phyloP scores from a whole-genome alignment of 2,797 vertebrate species.

The Lepilemur septentrionalis region DNA sequence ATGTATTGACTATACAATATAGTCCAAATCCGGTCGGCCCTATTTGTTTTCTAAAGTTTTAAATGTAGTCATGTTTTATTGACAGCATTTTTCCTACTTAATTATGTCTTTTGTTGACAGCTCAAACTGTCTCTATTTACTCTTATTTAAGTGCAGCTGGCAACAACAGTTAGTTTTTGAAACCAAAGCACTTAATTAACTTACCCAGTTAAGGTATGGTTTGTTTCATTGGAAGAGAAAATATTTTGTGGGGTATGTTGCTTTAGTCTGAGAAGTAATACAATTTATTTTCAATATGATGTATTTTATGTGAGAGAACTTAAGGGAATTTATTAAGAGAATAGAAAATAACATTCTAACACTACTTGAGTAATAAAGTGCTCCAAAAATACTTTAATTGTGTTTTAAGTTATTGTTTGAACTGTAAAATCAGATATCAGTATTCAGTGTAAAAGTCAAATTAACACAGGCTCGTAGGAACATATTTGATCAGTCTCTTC shows the following conservation, averaged over 20 bases:
- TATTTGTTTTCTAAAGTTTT: constrained; percentile 61
- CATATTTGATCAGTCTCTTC: not conserved
- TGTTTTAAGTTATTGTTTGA: not conserved
- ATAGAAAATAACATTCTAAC: not conserved
- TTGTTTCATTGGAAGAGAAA: constrained; percentile 37
- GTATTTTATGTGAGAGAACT: not conserved
- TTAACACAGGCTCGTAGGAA: not conserved
- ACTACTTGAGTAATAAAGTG: not conserved
- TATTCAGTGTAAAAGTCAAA: not conserved
- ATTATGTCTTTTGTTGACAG: constrained; percentile 72
- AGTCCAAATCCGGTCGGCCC: not conserved
- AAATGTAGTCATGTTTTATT: constrained; percentile 63
- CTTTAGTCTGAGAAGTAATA: constrained; percentile 28
- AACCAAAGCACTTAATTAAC: constrained; percentile 67
- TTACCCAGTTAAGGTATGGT: constrained; percentile 52
- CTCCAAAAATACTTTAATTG: constrained; percentile 1
- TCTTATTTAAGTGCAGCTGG: constrained; percentile 71
- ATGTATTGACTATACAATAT: not conserved
- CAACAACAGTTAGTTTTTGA: constrained; percentile 73
- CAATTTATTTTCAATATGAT: not conserved
- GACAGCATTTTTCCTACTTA: constrained; percentile 65
- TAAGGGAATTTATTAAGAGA: not conserved
- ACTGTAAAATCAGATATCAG: not conserved
- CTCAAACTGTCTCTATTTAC: constrained; percentile 72
- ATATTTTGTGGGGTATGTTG: not conserved